phyloP scores from a whole-genome alignment of 2,888 invertebrate species.

The Achlya flavicornis region DNA sequence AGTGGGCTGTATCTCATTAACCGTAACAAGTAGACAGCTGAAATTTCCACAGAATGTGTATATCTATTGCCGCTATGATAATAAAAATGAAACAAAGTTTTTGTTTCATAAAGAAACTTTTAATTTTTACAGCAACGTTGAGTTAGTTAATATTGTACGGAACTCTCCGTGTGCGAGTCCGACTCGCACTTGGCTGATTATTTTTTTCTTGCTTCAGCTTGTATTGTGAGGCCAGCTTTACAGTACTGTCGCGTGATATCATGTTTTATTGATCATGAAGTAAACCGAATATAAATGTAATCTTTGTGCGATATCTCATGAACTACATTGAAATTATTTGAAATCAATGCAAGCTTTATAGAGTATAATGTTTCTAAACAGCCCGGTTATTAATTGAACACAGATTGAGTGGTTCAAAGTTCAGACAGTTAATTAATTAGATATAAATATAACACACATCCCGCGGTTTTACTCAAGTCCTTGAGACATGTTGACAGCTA shows the following conservation, averaged over 20 bases:
- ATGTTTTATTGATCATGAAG: conserved; percentile 8
- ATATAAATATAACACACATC: not conserved
- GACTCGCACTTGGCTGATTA: too few species aligned
- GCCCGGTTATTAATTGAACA: not conserved
- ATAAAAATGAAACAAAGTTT: too few species aligned
- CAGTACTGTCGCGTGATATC: not conserved
- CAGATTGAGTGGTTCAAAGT: not conserved
- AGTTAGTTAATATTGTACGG: too few species aligned
- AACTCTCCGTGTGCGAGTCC: too few species aligned
- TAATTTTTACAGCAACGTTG: too few species aligned
- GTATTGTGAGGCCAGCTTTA: not conserved
- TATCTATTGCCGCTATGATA: too few species aligned
- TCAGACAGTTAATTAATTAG: not conserved
- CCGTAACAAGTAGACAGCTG: too few species aligned
- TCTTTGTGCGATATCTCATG: not conserved
- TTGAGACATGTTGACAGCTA: too few species aligned
- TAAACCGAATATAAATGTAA: not conserved
- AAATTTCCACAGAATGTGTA: too few species aligned
- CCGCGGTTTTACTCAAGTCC: too few species aligned
- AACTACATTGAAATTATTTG: not conserved
- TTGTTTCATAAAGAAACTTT: too few species aligned
- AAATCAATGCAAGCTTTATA: conserved; percentile 1
- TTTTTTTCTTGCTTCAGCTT: not conserved
- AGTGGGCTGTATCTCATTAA: too few species aligned
- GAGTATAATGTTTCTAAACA: not conserved